Base-by-base conservation (phyloP, 2,797 vertebrate species). In the Phrynocephalus vlangalii region DNA sequence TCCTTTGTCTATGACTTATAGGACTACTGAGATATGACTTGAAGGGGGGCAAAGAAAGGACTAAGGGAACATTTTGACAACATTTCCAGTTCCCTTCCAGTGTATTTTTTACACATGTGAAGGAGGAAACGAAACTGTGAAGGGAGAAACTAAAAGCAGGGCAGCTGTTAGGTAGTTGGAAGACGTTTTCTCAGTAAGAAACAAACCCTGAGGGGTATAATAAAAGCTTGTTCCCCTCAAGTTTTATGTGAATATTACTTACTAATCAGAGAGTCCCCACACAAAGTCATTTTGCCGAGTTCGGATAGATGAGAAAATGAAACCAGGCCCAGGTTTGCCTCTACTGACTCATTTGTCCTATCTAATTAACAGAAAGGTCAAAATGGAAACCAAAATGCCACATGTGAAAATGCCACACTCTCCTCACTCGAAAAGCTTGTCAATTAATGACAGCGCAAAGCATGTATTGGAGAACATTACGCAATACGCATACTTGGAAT, bases 1-100 rank as follows among this genome's bases (percentile, higher is more conserved):
- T 63, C 68, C 87, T 68, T 79, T 72, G 50, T 63, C 56, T 33
- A 9, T 87, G 44, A 83, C 22, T 73, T 52, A 73, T 73, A 72
- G 66, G 84, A 66, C 28, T 22, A 80, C 15, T 73, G 67, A 80
- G 52, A 6, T 24, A 50, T 78, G 30, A 87, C 24, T 38, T n/a
- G 13, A 76, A 70, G 16, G 50, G 22, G 72, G 10, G 50, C 60
- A 38, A 56, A 63, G 24, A 56, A 83, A 67, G 48, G 50, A 78
- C 70, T 70, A 1, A 22, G 8, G 38, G 20, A 56, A 26, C 79
- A 50, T 66, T 81, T 48, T n/a, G 38, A 82, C 38, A 48, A 66
- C 22, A 44, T 66, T 80, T 70, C 48, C 6, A 24, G n/a, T 73
- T 30, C n/a, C 63, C 28, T 81, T 70, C 6, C 16, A 28, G 16